Conservation (phyloP, 2,113 vertebrate species). For the Pipa parva region DNA sequence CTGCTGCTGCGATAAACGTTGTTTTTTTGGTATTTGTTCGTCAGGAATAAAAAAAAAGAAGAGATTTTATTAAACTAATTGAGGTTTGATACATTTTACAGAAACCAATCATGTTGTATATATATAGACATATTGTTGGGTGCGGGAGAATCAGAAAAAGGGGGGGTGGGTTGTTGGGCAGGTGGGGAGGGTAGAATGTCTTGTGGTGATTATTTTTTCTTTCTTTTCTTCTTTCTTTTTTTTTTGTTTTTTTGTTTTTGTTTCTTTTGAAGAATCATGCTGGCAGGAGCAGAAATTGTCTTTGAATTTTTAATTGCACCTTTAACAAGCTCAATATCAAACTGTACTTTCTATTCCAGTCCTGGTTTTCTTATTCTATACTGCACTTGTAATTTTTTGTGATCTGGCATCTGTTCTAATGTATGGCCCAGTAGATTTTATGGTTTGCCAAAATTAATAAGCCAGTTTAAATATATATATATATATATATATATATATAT, state of each 20-base stretch:
- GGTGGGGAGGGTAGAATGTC: slow-evolving; percentile 42
- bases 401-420: slow-evolving; percentile 21
- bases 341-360: slow-evolving; percentile 36
- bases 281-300: slow-evolving; percentile 59
- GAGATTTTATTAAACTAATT: slow-evolving; percentile 86
- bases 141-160: slow-evolving; percentile 47
- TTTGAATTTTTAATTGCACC: slow-evolving; percentile 72
- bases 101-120: slow-evolving; percentile 82
- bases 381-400: slow-evolving; percentile 25
- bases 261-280: slow-evolving; percentile 71
- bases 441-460: slow-evolving; percentile 20
- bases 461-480: too few species aligned
- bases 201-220: slow-evolving; percentile 25
- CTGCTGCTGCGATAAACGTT: slow-evolving; percentile 77
- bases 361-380: slow-evolving; percentile 41
- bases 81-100: slow-evolving; percentile 92
- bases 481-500: too few species aligned
- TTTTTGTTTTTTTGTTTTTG: slow-evolving; percentile 40
- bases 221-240: slow-evolving; percentile 3
- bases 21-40: slow-evolving; percentile 90
- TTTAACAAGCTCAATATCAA: slow-evolving; percentile 55
- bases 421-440: slow-evolving; percentile 22
- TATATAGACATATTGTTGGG: slow-evolving; percentile 73
- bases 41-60: slow-evolving; percentile 74
- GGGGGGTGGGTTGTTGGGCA: slow-evolving; percentile 48